Evolutionary conservation across 2,113 vertebrate genomes (phyloP), one percentile per base, ranked within the genome.

Genomic region (Dicerorhinus sumatrensis): DNA sequence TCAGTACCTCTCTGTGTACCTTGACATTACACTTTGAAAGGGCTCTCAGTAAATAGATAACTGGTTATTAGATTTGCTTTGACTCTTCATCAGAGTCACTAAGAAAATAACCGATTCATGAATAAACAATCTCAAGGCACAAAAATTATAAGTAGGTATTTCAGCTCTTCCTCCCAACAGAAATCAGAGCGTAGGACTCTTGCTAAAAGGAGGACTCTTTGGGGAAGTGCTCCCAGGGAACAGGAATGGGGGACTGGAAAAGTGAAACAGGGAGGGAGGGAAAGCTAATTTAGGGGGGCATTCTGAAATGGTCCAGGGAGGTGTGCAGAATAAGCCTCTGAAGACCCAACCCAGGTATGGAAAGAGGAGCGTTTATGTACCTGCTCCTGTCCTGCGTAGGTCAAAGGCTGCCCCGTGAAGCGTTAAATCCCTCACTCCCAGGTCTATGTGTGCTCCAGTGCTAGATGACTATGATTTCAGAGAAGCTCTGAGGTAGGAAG

Each of bases 41-140:
- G 17, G 27, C n/a, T 95, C 75, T 81, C 16, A 42, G 56, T 80
- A 84, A 89, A 89, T 21, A 29, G 62, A 83, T 75, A 56, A 29
- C 67, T 70, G 31, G 42, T 14, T 92, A 94, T 75, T 42, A 23
- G 21, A 82, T 77, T 94, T 92, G 67, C 73, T 77, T 77, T 58
- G 58, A 63, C 42, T 95, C 18, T 33, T 83, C 62, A 62, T 79
- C 18, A 79, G 42, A n/a, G 29, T 63, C 36, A 83, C 33, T n/a
- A 51, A 93, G 27, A 46, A 92, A 60, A 69, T 72, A 69, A 82
- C 36, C 92, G n/a, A 73, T 29, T 83, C 29, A 72, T 60, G 56
- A 91, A 48, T 36, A 60, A 93, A 73, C 31, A 75, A 23, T 29
- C 33, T 65, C 75, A 18, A 56, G 42, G 48, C 6, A 96, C 69